A percentile compares a stretch with the other conserved stretches of the same genome.
These are phyloP conservation scores for Odontothrips loti DNA, from an alignment of 2,888 invertebrate species.

Conservation along the genomic window DNA sequence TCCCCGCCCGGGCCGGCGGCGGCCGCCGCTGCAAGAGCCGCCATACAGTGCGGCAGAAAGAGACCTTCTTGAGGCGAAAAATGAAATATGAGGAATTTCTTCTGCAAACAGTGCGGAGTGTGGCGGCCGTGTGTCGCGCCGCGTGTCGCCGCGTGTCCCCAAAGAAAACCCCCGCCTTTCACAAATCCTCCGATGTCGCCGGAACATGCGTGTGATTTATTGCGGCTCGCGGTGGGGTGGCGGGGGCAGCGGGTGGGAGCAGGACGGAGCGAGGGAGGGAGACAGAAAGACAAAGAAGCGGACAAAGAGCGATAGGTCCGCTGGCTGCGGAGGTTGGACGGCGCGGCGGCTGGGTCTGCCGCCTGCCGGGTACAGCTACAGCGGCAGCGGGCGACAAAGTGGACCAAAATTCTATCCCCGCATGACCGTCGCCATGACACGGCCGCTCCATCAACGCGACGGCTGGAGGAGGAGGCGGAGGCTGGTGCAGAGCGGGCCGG, in stretches of 20 bases:
- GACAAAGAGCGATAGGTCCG: not conserved
- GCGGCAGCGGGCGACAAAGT: not conserved
- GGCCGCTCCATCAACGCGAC: too few relatives aligned
- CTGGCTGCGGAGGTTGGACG: too few relatives aligned
- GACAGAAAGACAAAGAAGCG: not conserved
- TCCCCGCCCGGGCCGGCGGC: too few relatives aligned
- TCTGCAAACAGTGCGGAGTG: not conserved
- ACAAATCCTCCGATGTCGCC: conserved; percentile 24
- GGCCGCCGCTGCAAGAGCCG: too few relatives aligned
- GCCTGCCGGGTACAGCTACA: not conserved
- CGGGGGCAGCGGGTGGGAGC: not conserved
- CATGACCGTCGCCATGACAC: too few relatives aligned
- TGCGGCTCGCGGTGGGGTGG: not conserved
- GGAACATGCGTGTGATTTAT: conserved; percentile 24
- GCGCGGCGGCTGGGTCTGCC: too few relatives aligned
- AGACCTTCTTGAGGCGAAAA: not conserved
- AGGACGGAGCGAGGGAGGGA: not conserved
- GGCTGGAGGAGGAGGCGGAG: too few relatives aligned
- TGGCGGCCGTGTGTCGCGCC: too few relatives aligned
- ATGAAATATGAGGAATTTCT: conserved; percentile 23
- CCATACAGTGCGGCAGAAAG: too few relatives aligned
- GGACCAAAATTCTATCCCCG: too few relatives aligned
- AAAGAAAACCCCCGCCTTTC: conserved; percentile 20
- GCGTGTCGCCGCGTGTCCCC: conserved; percentile 7
- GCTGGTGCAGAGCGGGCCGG: too few relatives aligned